Conservation (phyloP, 2,113 vertebrate species). For the Cryptoleucopteryx plumbea region DNA sequence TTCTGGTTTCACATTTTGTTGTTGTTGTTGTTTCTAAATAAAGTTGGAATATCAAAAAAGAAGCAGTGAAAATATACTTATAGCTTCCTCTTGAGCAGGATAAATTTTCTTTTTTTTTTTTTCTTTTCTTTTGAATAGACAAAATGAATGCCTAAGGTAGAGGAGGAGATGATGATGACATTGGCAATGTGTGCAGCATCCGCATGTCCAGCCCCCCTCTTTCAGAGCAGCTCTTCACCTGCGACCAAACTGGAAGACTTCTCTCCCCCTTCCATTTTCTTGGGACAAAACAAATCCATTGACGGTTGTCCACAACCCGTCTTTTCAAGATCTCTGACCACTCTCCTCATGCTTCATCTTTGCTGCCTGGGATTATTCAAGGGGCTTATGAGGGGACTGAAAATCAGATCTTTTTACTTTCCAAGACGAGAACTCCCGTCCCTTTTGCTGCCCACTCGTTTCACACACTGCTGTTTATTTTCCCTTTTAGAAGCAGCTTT, state of each 20-base stretch:
- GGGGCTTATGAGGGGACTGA: neutral
- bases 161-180: neutral
- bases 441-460: neutral
- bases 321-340: neutral
- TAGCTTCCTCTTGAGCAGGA: neutral
- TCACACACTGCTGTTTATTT: neutral
- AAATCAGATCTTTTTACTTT: neutral
- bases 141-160: neutral
- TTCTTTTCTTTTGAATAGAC: neutral
- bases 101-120: neutral
- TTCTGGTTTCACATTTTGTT: neutral
- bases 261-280: neutral
- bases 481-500: neutral
- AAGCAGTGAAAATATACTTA: neutral
- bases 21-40: neutral
- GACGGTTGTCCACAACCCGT: fast-evolving
- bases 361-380: neutral
- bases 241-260: neutral
- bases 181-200: fast-evolving
- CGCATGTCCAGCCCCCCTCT: fast-evolving
- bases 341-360: neutral
- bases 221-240: neutral
- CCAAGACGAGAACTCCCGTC: fast-evolving
- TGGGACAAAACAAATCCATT: neutral
- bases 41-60: neutral